Base-by-base conservation (phyloP, 2,797 vertebrate genomes). In the Chaenodraco wilsoni region DNA sequence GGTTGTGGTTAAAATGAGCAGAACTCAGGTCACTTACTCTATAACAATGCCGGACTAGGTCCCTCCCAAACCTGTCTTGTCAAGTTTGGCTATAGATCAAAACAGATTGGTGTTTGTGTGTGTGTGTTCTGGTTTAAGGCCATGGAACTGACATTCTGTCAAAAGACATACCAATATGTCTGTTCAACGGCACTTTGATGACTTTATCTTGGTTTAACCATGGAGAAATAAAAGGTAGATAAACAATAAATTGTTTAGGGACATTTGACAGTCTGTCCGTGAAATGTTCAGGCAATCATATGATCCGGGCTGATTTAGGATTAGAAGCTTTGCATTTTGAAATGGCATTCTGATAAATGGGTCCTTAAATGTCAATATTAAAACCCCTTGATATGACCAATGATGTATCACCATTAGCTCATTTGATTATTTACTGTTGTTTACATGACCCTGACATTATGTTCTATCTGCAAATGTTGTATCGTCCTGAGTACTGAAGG, bases 21-120 rank as follows among this genome's bases (percentile, higher is more conserved):
- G 12, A 54, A 46, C 21, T 15, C 21, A 12, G 27, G 27, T 27
- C 27, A 5, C 27, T 27, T 27, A 27, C 27, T 14, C n/a, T 17
- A 9, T 19, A 64, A 72, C 44, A 56, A 51, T 60, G 21, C 14
- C 59, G 15, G 27, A 37, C 0, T 17, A 3, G 21, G 49, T 60
- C 16, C 63, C 72, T 60, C 81, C 72, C 58, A 83, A 77, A 83
- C 63, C 46, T 78, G 73, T 84, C 33, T 21, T 14, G 60, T 72
- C 74, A 43, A 74, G 69, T 84, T 75, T 78, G 16, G 2, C 23
- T 60, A 6, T 17, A 12, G 10, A 64, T 84, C 50, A 70, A 54
- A 5, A 5, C 27, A 72, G 23, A 4, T 23, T 2, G 76, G 59
- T 57, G 15, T 51, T 46, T 46, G 49, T 69, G 37, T 27, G 23